phyloP scores from a whole-genome alignment of 1,140 invertebrate genomes.

The Drosophila sp. region DNA sequence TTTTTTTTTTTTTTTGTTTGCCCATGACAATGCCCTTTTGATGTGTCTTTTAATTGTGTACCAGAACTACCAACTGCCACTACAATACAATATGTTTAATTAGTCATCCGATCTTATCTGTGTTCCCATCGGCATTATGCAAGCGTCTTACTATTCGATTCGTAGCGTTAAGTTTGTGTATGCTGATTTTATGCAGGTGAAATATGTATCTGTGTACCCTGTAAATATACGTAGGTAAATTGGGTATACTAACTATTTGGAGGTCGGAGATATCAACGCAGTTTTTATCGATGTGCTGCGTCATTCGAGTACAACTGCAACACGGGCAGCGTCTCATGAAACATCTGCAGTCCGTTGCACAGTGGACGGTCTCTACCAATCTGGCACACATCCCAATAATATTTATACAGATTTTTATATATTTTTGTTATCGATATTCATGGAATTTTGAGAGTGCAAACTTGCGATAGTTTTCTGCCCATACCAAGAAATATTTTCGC shows the following conservation, averaged over 20 bases:
- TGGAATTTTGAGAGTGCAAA: no score
- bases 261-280: no score
- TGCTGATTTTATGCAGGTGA: conserved; percentile 53
- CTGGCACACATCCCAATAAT: no score
- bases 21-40: conserved; percentile 19
- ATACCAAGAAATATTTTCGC: no score
- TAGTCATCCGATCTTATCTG: neutral
- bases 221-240: neutral
- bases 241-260: neutral
- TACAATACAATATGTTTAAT: conserved; percentile 6
- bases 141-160: conserved; percentile 2
- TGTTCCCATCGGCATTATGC: neutral
- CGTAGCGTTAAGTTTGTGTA: conserved; percentile 16
- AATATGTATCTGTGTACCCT: conserved; percentile 32
- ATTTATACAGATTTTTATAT: no score
- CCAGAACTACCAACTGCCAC: neutral
- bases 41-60: neutral
- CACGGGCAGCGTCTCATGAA: no score
- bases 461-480: no score
- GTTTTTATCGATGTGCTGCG: no score
- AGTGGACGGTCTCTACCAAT: no score
- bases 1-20: neutral
- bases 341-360: no score
- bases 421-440: no score
- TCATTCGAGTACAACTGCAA: no score